Evolutionary conservation across 2,888 invertebrate species (phyloP).

Genomic region (Eledona agricola): DNA sequence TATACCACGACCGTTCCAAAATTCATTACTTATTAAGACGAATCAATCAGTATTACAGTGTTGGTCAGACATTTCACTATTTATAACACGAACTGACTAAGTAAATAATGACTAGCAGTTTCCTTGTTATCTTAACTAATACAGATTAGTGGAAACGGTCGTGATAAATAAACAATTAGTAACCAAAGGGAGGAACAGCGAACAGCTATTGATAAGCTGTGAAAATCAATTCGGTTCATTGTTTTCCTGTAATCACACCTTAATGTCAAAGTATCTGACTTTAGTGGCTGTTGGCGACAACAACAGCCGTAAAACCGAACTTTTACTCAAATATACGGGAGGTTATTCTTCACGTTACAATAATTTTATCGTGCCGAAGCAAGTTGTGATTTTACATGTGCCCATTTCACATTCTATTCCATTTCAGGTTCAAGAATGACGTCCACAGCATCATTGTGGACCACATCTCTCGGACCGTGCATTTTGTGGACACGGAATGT

Average conservation of each 20-base stretch:
- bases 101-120: too few relatives aligned
- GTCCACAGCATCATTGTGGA: slow-evolving; percentile 48
- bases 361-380: slow-evolving; percentile 18
- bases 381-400: slow-evolving; percentile 9
- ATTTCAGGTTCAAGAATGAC: slow-evolving; percentile 45
- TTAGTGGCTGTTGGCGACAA: slow-evolving; percentile 47
- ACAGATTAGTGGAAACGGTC: too few relatives aligned
- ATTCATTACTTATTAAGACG: too few relatives aligned
- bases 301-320: slow-evolving; percentile 45
- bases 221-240: too few relatives aligned
- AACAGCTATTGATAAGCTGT: too few relatives aligned
- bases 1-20: too few relatives aligned
- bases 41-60: too few relatives aligned
- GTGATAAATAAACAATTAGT: too few relatives aligned
- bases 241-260: slow-evolving; percentile 1
- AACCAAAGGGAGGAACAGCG: too few relatives aligned
- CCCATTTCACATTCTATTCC: slow-evolving; percentile 4
- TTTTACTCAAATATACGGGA: slow-evolving; percentile 46
- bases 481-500: slow-evolving; percentile 46
- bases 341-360: slow-evolving; percentile 4
- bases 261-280: slow-evolving; percentile 38
- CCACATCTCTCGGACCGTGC: slow-evolving; percentile 41
- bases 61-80: too few relatives aligned
- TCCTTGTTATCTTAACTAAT: too few relatives aligned
- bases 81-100: too few relatives aligned